A percentile compares a stretch with the other conserved stretches of the same genome.
Evolutionary conservation across 2,113 vertebrate species (phyloP).

Genomic region (Ophthalmolycus amberensis): DNA sequence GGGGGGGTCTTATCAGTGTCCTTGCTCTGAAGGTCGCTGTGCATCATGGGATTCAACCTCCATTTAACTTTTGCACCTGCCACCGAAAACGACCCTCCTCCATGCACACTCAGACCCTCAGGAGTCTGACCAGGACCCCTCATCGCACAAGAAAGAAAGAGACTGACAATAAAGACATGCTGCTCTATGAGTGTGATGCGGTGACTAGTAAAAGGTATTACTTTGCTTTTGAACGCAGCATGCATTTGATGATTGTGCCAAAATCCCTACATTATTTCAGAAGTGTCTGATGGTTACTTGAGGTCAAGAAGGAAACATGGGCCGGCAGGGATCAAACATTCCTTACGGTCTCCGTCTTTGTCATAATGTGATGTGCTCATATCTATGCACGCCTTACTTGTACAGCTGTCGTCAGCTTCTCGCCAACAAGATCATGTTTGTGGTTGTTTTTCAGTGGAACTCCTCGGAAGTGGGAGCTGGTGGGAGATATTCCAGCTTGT

Average conservation of each 20-base stretch:
- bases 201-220: neutral
- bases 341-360: neutral
- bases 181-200: neutral
- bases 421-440: neutral
- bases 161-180: neutral
- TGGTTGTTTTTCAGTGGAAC: neutral
- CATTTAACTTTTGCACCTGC: constrained; percentile 31
- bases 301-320: neutral
- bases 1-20: constrained; percentile 60
- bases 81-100: neutral
- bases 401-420: neutral
- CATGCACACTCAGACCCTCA: neutral
- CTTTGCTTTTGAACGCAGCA: neutral
- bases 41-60: constrained; percentile 31
- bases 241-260: neutral
- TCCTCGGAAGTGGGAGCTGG: neutral
- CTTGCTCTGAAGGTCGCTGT: constrained; percentile 44
- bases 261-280: neutral
- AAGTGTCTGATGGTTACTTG: neutral
- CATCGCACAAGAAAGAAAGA: neutral
- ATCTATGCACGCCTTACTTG: no score
- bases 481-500: neutral
- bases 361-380: neutral
- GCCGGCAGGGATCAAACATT: neutral
- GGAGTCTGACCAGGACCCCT: neutral